Percentiles rank a stretch among this genome's conserved stretches.
These are phyloP conservation scores for Zoanthus solanderi DNA, from an alignment of 92 coral and sea anemone genomes.

Conservation along the genomic window DNA sequence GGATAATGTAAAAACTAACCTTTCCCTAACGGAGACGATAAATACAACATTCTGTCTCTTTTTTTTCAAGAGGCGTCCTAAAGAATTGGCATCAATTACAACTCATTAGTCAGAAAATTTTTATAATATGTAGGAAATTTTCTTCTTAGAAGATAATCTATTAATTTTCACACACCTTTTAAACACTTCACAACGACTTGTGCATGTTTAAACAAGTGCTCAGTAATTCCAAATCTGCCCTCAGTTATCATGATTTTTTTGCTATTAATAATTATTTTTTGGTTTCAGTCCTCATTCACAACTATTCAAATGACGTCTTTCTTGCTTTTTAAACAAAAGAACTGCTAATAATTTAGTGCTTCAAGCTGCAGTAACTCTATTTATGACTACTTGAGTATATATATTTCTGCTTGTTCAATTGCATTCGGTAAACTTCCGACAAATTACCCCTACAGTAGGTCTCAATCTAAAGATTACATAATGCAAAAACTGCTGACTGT, in stretches of 20 bases:
- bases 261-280: neutral
- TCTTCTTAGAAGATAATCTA: conserved; percentile 25
- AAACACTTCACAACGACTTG: neutral
- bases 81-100: neutral
- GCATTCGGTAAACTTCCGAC: no score
- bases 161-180: neutral
- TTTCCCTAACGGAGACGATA: neutral
- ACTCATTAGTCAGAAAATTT: conserved; percentile 9
- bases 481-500: neutral
- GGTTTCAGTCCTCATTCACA: neutral
- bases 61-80: conserved; percentile 25
- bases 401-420: no score
- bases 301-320: neutral
- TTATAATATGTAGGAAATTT: neutral
- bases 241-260: no score
- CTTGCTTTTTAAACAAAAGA: neutral
- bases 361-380: neutral
- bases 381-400: neutral
- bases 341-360: neutral
- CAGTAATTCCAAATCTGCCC: no score
- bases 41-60: conserved; percentile 10
- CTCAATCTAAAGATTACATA: no score
- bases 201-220: neutral
- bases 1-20: no score
- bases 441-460: no score